These are phyloP conservation scores for Eupithecia centaureata DNA, from an alignment of 2,888 invertebrate species.

Conservation along the genomic window DNA sequence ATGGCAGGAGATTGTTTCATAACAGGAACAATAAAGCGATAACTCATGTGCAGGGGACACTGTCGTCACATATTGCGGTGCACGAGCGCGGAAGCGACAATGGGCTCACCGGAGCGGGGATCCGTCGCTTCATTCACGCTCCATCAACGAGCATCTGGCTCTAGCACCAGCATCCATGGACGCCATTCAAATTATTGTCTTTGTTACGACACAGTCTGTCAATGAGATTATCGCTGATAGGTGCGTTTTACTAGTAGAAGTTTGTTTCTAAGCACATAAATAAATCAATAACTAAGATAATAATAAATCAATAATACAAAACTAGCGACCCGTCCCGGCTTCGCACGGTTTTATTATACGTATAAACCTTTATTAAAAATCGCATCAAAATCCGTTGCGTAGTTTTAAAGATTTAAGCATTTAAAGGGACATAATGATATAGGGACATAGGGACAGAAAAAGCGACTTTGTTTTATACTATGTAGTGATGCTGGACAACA, in stretches of 20 bases:
- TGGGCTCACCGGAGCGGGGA: slow-evolving; percentile 71
- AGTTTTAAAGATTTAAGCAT: too few species aligned
- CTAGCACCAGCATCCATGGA: slow-evolving; percentile 32
- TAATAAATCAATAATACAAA: too few species aligned
- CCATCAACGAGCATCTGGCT: slow-evolving; percentile 62
- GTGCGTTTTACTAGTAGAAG: neutral
- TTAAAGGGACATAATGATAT: too few species aligned
- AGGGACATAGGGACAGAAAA: too few species aligned
- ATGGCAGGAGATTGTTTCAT: slow-evolving; percentile 29
- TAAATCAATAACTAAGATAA: too few species aligned
- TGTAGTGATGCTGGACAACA: too few species aligned
- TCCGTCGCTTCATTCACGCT: slow-evolving; percentile 76
- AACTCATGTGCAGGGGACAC: slow-evolving; percentile 33
- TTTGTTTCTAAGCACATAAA: neutral
- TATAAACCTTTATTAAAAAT: too few species aligned
- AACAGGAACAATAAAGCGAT: slow-evolving; percentile 34
- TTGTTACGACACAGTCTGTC: neutral
- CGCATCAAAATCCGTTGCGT: too few species aligned
- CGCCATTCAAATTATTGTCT: slow-evolving; percentile 9
- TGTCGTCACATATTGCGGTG: slow-evolving; percentile 35
- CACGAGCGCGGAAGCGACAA: slow-evolving; percentile 72
- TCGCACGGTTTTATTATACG: too few species aligned
- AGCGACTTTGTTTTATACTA: too few species aligned
- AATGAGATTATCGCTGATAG: neutral
- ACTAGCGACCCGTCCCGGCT: too few species aligned